phyloP scores from a whole-genome alignment of 2,888 invertebrate species.

The Meiosimyza platycephala region DNA sequence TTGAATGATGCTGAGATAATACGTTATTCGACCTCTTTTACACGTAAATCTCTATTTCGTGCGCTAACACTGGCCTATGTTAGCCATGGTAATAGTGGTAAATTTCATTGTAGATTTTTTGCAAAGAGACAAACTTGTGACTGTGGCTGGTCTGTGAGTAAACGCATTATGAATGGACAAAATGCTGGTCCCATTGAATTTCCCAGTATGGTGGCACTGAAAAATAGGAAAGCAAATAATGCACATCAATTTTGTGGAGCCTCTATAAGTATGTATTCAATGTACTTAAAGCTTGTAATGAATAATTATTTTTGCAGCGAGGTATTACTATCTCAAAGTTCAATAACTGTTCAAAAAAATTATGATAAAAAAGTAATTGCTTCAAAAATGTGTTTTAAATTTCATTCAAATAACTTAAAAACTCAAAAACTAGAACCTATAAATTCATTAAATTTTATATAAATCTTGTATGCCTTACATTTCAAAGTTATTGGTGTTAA shows the following conservation, averaged over 20 bases:
- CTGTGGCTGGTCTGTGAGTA: slow-evolving; percentile 63
- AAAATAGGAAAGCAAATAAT: slow-evolving; percentile 37
- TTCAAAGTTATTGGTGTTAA: too few species aligned
- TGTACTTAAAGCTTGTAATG: too few species aligned
- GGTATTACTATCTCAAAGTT: too few species aligned
- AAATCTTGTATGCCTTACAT: too few species aligned
- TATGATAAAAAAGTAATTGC: too few species aligned
- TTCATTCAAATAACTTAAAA: too few species aligned
- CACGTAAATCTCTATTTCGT: slow-evolving; percentile 52
- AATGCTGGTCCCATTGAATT: slow-evolving; percentile 71
- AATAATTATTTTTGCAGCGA: too few species aligned
- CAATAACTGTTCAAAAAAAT: too few species aligned
- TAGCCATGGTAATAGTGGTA: slow-evolving; percentile 52
- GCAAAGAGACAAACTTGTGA: slow-evolving; percentile 54
- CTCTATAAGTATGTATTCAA: slow-evolving; percentile 61
- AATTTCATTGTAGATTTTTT: slow-evolving; percentile 53
- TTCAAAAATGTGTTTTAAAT: too few species aligned
- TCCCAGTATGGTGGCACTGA: slow-evolving; percentile 71
- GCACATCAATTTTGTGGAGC: slow-evolving; percentile 67
- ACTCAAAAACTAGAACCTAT: too few species aligned
- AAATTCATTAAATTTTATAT: too few species aligned
- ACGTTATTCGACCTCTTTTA: slow-evolving; percentile 56
- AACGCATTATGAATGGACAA: slow-evolving; percentile 71
- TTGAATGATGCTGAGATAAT: slow-evolving; percentile 56
- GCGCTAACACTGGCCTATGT: slow-evolving; percentile 57